Evolutionary conservation across 2,113 vertebrate genomes (phyloP), one percentile per base, ranked within the genome.

Genomic region (Microcebus ravelobensis): DNA sequence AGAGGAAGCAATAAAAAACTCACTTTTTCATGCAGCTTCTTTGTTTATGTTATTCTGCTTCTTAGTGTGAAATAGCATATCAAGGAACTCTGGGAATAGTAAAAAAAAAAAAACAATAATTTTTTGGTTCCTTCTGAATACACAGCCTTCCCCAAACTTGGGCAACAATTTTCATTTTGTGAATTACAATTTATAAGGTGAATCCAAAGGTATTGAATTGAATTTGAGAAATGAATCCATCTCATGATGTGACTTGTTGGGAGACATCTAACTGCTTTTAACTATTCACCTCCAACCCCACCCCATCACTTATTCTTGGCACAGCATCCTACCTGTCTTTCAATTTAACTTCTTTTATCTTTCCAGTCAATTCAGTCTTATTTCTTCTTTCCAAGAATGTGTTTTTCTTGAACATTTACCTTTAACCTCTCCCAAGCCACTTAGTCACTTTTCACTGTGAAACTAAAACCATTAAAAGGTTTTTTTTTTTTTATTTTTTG

Each of bases 21-120:
- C 52, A 85, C 36, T 87, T 55, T 55, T 45, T 90, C 57, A 77
- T 70, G n/a, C 8, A 50, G 23, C 11, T 82, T 94, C 42, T 91
- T n/a, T 63, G 29, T 88, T 90, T 13, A 14, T 42, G 25, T 82
- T 86, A 27, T 39, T 90, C 18, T 68, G 67, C 55, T 86, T 88
- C n/a, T 89, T 63, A 67, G 61, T 96, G n/a, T 45, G 91, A 90
- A 95, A 50, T 1, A 57, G 25, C 63, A 96, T 42, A 13, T 90
- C 31, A 55, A 67, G 59, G 45, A 84, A 94, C 29, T 59, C 50
- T 89, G 55, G 23, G 9, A 18, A 74, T 11, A 82, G 63, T 39
- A n/a, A 55, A 74, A 88, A 80, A 67, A 81, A 45, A 45, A 45
- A 45, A 45, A 90, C 45, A 91, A 9, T 89, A 17, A 67, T 59